Evolutionary conservation across 2,113 vertebrate genomes (phyloP), one percentile per base, ranked within the genome.

Genomic region (Entomyzon cyanotis): DNA sequence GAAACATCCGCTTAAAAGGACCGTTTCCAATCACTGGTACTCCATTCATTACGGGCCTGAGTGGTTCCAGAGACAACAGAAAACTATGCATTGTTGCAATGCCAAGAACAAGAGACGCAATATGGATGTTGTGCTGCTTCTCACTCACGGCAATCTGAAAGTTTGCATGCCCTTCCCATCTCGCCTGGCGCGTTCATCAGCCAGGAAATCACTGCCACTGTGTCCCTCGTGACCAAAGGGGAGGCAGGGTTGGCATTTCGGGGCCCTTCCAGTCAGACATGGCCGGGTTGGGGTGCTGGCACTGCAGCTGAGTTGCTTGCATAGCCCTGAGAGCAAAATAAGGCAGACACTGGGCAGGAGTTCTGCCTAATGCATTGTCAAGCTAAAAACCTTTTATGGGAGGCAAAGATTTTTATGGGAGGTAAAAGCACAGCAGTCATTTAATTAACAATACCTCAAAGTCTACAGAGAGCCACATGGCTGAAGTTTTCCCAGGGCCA

Each of bases 51-150:
- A 98, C 89, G 86, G 93, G 96, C 96, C 93, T 96, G 97, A 98
- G 96, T 97, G 95, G 96, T 98, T 98, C 98, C 98, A 98, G 98
- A 97, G 98, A 98, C 98, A 98, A 97, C 98, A 98, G 94, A 97
- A 90, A 97, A 94, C 90, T 85, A 89, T 94, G 97, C 94, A 87
- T 89, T 97, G 96, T 95, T 98, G 96, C 90, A 87, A 98, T 95
- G 98, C 97, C 98, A 98, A 98, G 97, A 97, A 97, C 95, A 97
- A 97, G 97, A 96, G 96, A 95, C 86, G 95, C 96, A 97, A 44
- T 95, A 55, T 24, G 92, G 97, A 96, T 96, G 97, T 94, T 89
- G 93, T 93, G 79, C 89, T 97, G 94, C 97, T 89, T 97, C 97
- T 98, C 97, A 95, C 92, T 97, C 91, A 31, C 41, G 85, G 90